phyloP scores from a whole-genome alignment of 2,888 invertebrate genomes.

The Ischnus inquisitorius region DNA sequence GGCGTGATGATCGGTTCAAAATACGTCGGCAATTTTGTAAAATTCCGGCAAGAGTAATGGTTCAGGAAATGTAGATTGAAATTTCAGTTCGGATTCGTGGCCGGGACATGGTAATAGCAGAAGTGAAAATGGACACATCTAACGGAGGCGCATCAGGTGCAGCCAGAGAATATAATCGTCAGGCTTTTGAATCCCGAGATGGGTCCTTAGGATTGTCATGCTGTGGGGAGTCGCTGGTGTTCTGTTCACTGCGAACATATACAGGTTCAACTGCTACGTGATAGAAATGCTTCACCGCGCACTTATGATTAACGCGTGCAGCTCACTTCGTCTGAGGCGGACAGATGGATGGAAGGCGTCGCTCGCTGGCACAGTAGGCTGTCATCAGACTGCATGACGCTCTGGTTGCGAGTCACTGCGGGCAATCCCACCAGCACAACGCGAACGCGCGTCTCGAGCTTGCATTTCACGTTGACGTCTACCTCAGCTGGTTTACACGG shows the following conservation, averaged over 20 bases:
- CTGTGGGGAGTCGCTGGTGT: slow-evolving; percentile 28
- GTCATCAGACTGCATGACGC: slow-evolving; percentile 68
- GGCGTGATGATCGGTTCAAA: no score
- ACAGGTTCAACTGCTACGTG: slow-evolving; percentile 25
- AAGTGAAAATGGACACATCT: not conserved
- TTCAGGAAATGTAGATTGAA: no score
- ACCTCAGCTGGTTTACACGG: not conserved
- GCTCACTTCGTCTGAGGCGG: slow-evolving; percentile 45
- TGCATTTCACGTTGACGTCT: slow-evolving; percentile 7
- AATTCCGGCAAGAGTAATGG: no score
- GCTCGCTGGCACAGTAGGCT: slow-evolving; percentile 46
- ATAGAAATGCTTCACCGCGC: slow-evolving; percentile 20
- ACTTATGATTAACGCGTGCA: slow-evolving; percentile 57
- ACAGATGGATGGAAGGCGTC: slow-evolving; percentile 37
- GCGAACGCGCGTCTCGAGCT: not conserved
- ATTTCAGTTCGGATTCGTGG: no score
- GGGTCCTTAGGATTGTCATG: slow-evolving; percentile 16
- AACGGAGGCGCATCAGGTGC: slow-evolving; percentile 50
- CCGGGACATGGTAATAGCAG: not conserved
- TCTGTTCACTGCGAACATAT: slow-evolving; percentile 1
- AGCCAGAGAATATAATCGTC: slow-evolving; percentile 47
- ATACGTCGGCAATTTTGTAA: no score
- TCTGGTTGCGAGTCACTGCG: slow-evolving; percentile 18
- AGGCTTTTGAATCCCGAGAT: slow-evolving; percentile 38
- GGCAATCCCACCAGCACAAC: not conserved